Conservation (phyloP, 1,140 invertebrate genomes). For the Drosophila orosa region DNA sequence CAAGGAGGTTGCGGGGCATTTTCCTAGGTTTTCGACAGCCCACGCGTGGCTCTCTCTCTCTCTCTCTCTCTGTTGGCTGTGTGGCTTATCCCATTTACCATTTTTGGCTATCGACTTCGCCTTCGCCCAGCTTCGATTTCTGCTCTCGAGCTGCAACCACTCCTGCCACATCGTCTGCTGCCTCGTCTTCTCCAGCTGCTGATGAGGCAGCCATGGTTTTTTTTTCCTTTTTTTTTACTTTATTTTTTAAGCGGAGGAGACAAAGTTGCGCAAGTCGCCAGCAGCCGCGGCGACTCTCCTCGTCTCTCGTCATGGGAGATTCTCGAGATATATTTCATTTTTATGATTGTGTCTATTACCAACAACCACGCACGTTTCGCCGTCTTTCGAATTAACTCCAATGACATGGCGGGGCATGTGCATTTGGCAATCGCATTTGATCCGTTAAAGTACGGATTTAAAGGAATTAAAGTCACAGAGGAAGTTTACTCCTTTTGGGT, state of each 20-base stretch:
- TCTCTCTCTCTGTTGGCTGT: constrained; percentile 5
- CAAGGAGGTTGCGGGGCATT: neutral
- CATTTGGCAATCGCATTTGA: constrained; percentile 33
- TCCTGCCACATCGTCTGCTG: constrained; percentile 59
- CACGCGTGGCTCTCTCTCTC: constrained; percentile 71
- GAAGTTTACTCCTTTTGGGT: neutral
- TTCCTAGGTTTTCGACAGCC: constrained; percentile 48
- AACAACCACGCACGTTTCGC: constrained; percentile 78
- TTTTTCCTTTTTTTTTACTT: neutral
- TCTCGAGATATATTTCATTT: constrained; percentile 83
- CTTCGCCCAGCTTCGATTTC: constrained; percentile 53
- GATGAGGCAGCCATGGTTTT: constrained; percentile 57
- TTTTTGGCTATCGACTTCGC: constrained; percentile 81
- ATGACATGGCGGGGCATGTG: constrained; percentile 28
- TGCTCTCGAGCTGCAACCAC: constrained; percentile 57
- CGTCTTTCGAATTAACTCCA: constrained; percentile 52
- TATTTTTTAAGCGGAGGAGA: constrained; percentile 43
- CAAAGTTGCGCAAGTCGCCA: constrained; percentile 66
- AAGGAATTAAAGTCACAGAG: neutral
- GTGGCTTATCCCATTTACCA: constrained; percentile 80
- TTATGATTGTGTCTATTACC: constrained; percentile 83
- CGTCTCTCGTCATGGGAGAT: constrained; percentile 74
- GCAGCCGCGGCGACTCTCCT: constrained; percentile 40
- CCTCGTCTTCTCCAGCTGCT: constrained; percentile 45
- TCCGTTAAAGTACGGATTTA: neutral